Conservation (phyloP, 2,113 vertebrate species). For the Petrocephalus microphthalmus region DNA sequence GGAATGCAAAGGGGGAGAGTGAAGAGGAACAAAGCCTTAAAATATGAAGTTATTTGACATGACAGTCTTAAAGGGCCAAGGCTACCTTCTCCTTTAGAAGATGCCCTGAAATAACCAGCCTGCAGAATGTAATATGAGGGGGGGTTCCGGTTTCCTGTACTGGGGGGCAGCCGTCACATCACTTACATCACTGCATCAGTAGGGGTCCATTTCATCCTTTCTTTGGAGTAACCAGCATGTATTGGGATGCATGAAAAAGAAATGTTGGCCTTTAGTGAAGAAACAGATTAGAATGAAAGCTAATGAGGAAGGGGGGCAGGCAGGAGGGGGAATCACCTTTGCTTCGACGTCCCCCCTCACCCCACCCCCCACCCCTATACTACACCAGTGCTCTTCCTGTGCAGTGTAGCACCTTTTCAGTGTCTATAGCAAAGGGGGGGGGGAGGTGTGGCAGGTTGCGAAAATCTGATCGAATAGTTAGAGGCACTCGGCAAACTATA, state of each 20-base stretch:
- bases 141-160: background rate
- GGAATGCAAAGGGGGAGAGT: conserved; percentile 12
- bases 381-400: background rate
- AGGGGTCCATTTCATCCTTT: background rate
- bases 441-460: background rate
- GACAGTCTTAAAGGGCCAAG: conserved; percentile 19
- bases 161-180: background rate
- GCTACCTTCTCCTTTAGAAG: background rate
- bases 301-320: background rate
- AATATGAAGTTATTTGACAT: conserved; percentile 17
- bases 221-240: background rate
- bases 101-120: background rate
- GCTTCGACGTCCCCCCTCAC: background rate
- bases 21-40: background rate
- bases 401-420: background rate
- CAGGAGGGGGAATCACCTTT: background rate
- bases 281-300: background rate
- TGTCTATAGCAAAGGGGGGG: background rate
- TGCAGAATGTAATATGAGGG: background rate
- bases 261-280: background rate
- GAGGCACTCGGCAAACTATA: no score
- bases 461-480: background rate
- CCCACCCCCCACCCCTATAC: background rate
- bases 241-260: no score
- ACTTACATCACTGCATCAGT: background rate